A percentile compares a stretch with the other conserved stretches of the same genome.
Conservation (phyloP, 2,888 invertebrate species). For the Chloromyia formosa region DNA sequence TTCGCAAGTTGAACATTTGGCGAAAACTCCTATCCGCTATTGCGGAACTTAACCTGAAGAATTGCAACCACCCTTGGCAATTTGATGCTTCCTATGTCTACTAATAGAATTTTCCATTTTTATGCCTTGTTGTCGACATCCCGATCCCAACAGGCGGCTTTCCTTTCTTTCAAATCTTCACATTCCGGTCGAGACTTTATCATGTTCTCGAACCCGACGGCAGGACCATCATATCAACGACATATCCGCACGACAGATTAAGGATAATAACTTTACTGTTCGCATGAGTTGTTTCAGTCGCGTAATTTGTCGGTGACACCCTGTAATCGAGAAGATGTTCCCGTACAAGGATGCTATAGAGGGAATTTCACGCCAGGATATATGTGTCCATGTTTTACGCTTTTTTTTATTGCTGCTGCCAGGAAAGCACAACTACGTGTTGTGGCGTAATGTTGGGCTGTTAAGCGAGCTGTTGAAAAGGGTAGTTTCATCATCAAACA, state of each 20-base stretch:
- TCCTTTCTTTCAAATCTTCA: not conserved
- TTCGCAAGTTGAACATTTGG: too few relatives aligned
- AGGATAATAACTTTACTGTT: slow-evolving; percentile 41
- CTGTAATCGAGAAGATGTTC: slow-evolving; percentile 40
- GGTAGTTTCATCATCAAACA: slow-evolving; percentile 31
- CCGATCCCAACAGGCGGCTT: slow-evolving; percentile 25
- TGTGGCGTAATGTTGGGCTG: slow-evolving; percentile 13
- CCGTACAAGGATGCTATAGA: not conserved
- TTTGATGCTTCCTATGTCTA: not conserved
- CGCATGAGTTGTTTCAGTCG: slow-evolving; percentile 35
- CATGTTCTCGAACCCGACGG: not conserved
- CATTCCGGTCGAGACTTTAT: not conserved
- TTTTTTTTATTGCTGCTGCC: not conserved
- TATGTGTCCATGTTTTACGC: not conserved
- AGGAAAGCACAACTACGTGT: not conserved
- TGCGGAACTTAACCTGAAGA: not conserved
- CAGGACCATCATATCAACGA: not conserved
- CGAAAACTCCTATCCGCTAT: too few relatives aligned
- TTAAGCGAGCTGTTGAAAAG: slow-evolving; percentile 34
- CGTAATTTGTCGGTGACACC: slow-evolving; percentile 42
- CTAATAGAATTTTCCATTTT: slow-evolving; percentile 34
- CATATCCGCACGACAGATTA: slow-evolving; percentile 42
- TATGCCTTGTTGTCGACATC: slow-evolving; percentile 36
- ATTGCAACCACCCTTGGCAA: not conserved
- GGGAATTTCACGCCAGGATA: slow-evolving; percentile 23